A percentile compares a stretch with the other conserved stretches of the same genome.
Evolutionary conservation across 2,888 invertebrate genomes (phyloP).

Genomic region (Heliconius erato): DNA sequence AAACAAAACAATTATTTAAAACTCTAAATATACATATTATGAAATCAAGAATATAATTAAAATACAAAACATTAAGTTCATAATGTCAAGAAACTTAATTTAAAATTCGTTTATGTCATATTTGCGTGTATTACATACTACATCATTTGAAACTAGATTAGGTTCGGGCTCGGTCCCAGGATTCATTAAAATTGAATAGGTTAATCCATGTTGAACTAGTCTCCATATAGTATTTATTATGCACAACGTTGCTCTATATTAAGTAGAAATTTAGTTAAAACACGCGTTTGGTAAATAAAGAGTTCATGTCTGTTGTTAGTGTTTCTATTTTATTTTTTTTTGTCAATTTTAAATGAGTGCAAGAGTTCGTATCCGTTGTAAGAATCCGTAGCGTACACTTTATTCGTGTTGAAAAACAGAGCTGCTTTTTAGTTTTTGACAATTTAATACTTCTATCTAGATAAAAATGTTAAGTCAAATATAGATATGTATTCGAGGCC

Average conservation of each 20-base stretch:
- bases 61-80: background rate
- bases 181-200: conserved; percentile 46
- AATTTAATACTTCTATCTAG: no score
- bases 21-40: background rate
- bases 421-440: no score
- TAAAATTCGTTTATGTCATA: conserved; percentile 2
- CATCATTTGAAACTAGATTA: conserved; percentile 44
- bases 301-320: background rate
- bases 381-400: no score
- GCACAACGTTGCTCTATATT: conserved; percentile 13
- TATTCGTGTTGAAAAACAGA: no score
- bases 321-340: background rate
- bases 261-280: conserved; percentile 25
- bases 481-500: no score
- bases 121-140: conserved; percentile 18
- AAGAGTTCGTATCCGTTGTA: no score
- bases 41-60: background rate
- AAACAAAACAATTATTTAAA: background rate
- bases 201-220: conserved; percentile 31
- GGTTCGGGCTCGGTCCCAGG: conserved; percentile 48
- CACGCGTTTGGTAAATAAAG: conserved; percentile 17
- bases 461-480: no score
- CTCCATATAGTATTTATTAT: conserved; percentile 13
- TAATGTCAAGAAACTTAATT: background rate
- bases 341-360: background rate